Evolutionary conservation across 2,113 vertebrate species (phyloP).

Genomic region (Nettapus auritus): DNA sequence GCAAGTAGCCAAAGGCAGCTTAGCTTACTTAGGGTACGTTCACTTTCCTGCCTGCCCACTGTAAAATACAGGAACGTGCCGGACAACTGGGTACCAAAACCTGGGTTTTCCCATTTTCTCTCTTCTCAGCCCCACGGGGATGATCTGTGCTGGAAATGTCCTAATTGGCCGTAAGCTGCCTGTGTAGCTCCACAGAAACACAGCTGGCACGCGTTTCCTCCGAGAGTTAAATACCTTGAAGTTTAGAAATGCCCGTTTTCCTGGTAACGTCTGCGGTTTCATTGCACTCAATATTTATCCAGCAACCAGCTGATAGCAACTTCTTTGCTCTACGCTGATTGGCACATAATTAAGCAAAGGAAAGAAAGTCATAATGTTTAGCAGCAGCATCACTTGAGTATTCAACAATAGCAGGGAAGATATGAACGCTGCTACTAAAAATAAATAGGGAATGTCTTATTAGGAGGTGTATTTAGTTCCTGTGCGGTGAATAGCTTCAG

Average conservation of each 20-base stretch:
- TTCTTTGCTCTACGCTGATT: constrained; percentile 43
- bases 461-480: constrained; percentile 44
- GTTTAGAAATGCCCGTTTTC: constrained; percentile 23
- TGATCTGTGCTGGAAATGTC: background rate
- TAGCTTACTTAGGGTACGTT: background rate
- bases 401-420: constrained; percentile 38
- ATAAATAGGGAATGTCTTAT: constrained; percentile 45
- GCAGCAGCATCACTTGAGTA: constrained; percentile 26
- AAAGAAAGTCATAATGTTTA: constrained; percentile 55
- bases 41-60: background rate
- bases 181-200: background rate
- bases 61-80: background rate
- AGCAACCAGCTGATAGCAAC: constrained; percentile 28
- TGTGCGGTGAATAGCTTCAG: constrained; percentile 14
- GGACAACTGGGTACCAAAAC: background rate
- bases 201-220: background rate
- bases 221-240: background rate
- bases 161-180: background rate
- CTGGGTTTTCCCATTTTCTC: background rate
- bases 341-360: constrained; percentile 61
- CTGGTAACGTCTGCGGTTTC: background rate
- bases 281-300: constrained; percentile 19
- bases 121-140: background rate
- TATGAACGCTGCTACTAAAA: constrained; percentile 44
- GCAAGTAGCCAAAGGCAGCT: background rate